Conservation (phyloP, 64 coral and sea anemone species). For the Stichodactyla helianthus region DNA sequence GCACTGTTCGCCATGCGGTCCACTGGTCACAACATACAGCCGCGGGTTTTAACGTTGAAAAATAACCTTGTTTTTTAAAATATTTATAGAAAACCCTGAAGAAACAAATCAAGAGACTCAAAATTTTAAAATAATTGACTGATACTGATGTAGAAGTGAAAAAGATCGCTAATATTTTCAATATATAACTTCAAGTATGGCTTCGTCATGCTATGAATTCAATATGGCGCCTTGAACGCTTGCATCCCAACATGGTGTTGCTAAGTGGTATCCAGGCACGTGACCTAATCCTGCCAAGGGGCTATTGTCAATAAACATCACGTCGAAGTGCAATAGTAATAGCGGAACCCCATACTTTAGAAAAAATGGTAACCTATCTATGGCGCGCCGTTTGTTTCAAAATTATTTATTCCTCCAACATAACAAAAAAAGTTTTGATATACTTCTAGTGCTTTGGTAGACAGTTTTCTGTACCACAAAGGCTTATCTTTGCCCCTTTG, state of each 20-base stretch:
- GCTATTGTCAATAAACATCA: too few relatives aligned
- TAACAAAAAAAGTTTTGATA: too few relatives aligned
- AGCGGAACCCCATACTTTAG: too few relatives aligned
- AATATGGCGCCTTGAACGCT: constrained; percentile 6
- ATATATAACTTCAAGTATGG: not conserved
- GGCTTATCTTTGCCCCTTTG: too few relatives aligned
- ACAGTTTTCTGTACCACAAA: too few relatives aligned
- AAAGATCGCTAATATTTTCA: not conserved
- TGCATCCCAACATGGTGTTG: constrained; percentile 31
- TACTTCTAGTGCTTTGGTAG: too few relatives aligned
- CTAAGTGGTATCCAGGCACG: constrained; percentile 19
- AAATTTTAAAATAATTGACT: constrained; percentile 32
- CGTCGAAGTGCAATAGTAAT: too few relatives aligned
- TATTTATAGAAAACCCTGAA: too few relatives aligned
- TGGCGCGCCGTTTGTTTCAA: too few relatives aligned
- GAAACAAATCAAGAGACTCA: not conserved
- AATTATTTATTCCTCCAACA: too few relatives aligned
- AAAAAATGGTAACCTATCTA: too few relatives aligned
- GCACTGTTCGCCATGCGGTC: constrained; percentile 23
- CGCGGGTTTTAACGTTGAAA: not conserved
- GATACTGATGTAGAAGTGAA: constrained; percentile 9
- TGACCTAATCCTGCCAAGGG: constrained; percentile 19
- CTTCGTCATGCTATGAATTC: constrained; percentile 23
- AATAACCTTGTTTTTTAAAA: too few relatives aligned
- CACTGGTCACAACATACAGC: constrained; percentile 33